Percentiles rank a stretch among this genome's conserved stretches.
Conservation (phyloP, 2,797 vertebrate genomes). For the Artibeus jamaicensis region DNA sequence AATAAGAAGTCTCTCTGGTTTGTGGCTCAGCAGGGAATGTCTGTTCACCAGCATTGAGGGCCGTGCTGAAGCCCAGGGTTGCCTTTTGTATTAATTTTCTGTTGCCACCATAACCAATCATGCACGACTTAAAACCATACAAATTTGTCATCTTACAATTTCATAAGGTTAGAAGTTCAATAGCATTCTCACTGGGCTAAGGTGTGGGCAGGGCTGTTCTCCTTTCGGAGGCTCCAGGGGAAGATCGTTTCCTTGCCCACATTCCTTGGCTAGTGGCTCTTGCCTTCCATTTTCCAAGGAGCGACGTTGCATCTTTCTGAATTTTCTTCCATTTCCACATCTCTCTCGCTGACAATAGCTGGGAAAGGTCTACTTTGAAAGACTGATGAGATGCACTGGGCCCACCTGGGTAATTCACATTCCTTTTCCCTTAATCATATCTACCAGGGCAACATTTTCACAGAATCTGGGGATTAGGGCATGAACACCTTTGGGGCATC, state of each 20-base stretch:
- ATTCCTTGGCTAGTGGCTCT: background rate
- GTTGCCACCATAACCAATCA: background rate
- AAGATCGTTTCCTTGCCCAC: background rate
- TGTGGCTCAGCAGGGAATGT: background rate
- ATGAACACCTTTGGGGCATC: background rate
- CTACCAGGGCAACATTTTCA: background rate
- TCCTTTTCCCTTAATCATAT: background rate
- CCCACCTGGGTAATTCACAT: background rate
- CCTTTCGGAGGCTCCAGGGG: background rate
- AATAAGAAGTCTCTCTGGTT: background rate
- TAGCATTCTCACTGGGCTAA: background rate
- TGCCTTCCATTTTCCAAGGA: background rate
- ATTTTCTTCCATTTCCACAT: background rate
- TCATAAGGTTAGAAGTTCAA: background rate
- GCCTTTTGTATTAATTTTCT: background rate
- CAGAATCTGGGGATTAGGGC: background rate
- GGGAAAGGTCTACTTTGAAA: background rate
- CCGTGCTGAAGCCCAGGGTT: background rate
- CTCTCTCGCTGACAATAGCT: background rate
- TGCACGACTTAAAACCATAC: background rate
- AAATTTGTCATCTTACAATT: background rate
- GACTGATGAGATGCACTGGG: background rate
- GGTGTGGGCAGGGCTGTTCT: background rate
- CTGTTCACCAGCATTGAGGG: background rate
- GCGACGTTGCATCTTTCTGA: background rate